phyloP scores from a whole-genome alignment of 2,888 invertebrate species.

The Tethea ocularis region DNA sequence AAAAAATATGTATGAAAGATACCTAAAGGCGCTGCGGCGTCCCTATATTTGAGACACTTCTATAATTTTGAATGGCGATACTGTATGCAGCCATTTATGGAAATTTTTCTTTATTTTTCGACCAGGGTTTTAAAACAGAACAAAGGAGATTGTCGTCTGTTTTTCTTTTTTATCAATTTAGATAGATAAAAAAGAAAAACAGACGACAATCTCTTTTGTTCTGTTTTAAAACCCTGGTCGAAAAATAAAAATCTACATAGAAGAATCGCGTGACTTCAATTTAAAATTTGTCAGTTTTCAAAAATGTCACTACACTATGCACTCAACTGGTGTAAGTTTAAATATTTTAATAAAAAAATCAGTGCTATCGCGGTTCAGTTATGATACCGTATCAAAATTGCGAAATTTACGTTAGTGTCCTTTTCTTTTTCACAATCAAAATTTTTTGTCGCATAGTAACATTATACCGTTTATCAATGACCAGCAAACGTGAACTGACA shows the following conservation, averaged over 20 bases:
- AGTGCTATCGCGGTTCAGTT: slow-evolving; percentile 47
- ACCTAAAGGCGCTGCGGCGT: too few species aligned
- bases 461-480: slow-evolving; percentile 40
- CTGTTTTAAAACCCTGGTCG: not conserved
- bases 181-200: not conserved
- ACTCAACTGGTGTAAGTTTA: slow-evolving; percentile 34
- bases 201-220: not conserved
- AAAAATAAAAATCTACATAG: slow-evolving; percentile 3
- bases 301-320: slow-evolving; percentile 64
- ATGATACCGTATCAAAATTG: slow-evolving; percentile 70
- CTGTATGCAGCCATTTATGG: too few species aligned
- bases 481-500: slow-evolving; percentile 43
- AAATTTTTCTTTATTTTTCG: slow-evolving; percentile 6
- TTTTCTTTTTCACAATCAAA: slow-evolving; percentile 59
- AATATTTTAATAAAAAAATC: slow-evolving; percentile 30
- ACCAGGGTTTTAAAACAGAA: not conserved
- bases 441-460: slow-evolving; percentile 45
- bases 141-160: not conserved
- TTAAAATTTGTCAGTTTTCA: slow-evolving; percentile 15
- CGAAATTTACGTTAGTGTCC: slow-evolving; percentile 56
- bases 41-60: too few species aligned
- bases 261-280: slow-evolving; percentile 8
- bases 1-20: too few species aligned
- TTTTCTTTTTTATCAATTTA: not conserved
- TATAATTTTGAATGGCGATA: too few species aligned